Conservation (phyloP, 2,888 invertebrate species). For the Leptinotarsa haldemani region DNA sequence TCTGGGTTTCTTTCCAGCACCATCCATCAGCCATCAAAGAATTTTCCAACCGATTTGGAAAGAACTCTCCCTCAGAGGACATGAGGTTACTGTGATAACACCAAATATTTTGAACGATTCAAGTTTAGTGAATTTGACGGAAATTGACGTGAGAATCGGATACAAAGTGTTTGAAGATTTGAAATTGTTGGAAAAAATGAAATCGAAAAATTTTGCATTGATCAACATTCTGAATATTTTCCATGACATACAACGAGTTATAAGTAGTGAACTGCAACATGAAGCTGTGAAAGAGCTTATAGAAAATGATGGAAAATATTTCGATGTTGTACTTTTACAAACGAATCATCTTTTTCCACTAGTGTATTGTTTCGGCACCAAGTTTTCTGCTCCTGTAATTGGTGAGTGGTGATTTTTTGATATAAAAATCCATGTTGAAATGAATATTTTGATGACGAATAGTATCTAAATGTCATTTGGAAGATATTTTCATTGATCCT, state of each 20-base stretch:
- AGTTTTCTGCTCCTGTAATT: neutral
- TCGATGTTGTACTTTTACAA: slow-evolving; percentile 2
- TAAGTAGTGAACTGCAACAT: neutral
- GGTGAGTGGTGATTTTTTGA: neutral
- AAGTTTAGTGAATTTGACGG: slow-evolving; percentile 48
- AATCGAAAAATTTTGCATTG: neutral
- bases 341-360: neutral
- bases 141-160: slow-evolving; percentile 46
- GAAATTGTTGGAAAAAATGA: neutral
- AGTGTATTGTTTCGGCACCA: neutral
- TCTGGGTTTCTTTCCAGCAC: slow-evolving; percentile 30
- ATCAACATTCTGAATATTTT: neutral
- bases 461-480: too few species aligned
- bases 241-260: neutral
- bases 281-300: neutral
- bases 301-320: neutral
- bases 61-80: slow-evolving; percentile 50
- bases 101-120: slow-evolving; percentile 48
- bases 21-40: slow-evolving; percentile 43
- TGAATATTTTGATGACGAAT: neutral
- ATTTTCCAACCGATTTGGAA: slow-evolving; percentile 51
- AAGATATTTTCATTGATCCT: too few species aligned
- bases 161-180: slow-evolving; percentile 30
- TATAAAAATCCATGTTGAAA: neutral
- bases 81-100: slow-evolving; percentile 49